Conservation (phyloP, 2,888 invertebrate species). For the Drosophila demipolita region DNA sequence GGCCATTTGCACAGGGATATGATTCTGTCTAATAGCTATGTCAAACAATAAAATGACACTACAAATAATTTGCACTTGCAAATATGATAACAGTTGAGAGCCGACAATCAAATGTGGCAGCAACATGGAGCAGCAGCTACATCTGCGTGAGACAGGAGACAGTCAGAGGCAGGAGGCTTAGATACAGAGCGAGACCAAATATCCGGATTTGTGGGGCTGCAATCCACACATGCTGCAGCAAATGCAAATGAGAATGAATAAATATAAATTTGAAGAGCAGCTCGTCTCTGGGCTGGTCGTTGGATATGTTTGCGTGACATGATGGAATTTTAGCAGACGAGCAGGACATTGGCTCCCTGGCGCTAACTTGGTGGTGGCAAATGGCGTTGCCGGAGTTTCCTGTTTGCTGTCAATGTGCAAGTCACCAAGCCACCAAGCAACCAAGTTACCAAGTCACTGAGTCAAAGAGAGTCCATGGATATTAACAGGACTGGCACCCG, state of each 20-base stretch:
- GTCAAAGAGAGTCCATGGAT: constrained; percentile 15
- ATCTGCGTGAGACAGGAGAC: neutral
- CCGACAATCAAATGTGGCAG: constrained; percentile 46
- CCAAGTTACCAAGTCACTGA: neutral
- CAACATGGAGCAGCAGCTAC: constrained; percentile 3
- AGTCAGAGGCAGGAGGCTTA: neutral
- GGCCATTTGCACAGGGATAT: constrained; percentile 6
- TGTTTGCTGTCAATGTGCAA: constrained; percentile 30
- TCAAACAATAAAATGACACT: constrained; percentile 76
- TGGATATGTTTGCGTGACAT: neutral
- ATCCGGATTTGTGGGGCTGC: constrained; percentile 9
- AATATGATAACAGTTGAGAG: constrained; percentile 54
- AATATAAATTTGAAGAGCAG: constrained; percentile 42
- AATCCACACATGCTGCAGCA: constrained; percentile 28
- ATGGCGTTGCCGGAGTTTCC: constrained; percentile 17
- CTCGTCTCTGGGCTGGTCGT: neutral
- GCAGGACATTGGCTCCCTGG: constrained; percentile 26
- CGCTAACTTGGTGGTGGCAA: constrained; percentile 13
- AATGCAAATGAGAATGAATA: constrained; percentile 39
- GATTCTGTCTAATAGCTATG: constrained; percentile 53
- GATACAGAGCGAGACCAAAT: constrained; percentile 8
- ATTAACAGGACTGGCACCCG: constrained; percentile 34
- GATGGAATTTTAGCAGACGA: constrained; percentile 49
- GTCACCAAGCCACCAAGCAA: neutral
- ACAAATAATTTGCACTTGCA: constrained; percentile 73